Evolutionary conservation across 2,113 vertebrate species (phyloP), one percentile per base, ranked within the genome.

Genomic region (Pampusana beccarii): DNA sequence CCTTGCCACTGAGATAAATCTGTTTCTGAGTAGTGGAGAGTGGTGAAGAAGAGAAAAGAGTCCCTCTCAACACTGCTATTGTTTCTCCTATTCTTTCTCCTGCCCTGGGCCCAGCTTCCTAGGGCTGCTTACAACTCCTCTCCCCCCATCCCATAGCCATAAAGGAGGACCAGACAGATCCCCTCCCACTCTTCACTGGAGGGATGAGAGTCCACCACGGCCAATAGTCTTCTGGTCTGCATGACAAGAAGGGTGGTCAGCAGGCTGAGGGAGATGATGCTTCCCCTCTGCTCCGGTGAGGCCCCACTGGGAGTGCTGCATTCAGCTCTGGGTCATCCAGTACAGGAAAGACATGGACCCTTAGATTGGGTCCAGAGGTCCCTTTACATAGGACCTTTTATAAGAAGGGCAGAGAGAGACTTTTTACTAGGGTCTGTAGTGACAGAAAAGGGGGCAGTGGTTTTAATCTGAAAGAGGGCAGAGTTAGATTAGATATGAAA

Each of bases 181-280:
- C 9, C 40, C 21, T 83, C 40, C 62, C 18, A 19, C 3, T 38
- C 29, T 69, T 82, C 16, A 14, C 21, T 44, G 50, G 53, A 69
- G 16, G 9, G 8, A 10, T 26, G 21, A 50, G n/a, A 75, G 1
- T n/a, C 33, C 36, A 72, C 72, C n/a, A 57, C 16, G 36, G 24
- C 15, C 0, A 2, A 2, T 28, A 0, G 0, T 10, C 7, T 80
- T 13, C 23, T 33, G 10, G 23, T 6, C 8, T 77, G 12, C 9
- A 10, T 20, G 13, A 65, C 1, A 10, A 26, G 56, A 50, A 64
- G 2, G 0, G 13, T 65, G 44, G 5, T 29, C 53, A 60, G 44
- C 33, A 34, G 15, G 17, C 18, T 2, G 1, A 51, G 21, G 21
- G 21, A 75, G 25, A 10, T 7, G 38, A 36, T 69, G 2, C 1